phyloP scores from a whole-genome alignment of 2,888 invertebrate species.

The Lumbricus terrestris region DNA sequence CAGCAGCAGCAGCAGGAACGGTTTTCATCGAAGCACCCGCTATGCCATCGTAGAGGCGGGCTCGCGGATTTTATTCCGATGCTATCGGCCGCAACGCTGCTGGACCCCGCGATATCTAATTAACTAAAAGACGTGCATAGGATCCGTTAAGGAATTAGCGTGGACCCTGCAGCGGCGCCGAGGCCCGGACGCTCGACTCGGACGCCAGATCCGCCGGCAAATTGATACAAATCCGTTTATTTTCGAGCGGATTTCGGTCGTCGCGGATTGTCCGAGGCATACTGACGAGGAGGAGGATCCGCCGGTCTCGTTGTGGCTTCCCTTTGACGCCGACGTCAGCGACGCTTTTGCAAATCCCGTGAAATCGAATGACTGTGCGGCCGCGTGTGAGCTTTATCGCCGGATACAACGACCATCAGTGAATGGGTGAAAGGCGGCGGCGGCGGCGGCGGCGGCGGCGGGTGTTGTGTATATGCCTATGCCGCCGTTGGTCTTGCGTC shows the following conservation, averaged over 20 bases:
- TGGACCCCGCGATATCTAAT: background rate
- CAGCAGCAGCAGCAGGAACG: background rate
- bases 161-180: too few relatives aligned
- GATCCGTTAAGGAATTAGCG: background rate
- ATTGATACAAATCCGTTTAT: constrained; percentile 18
- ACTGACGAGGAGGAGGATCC: background rate
- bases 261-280: background rate
- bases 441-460: too few relatives aligned
- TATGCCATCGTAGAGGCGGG: background rate
- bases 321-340: background rate
- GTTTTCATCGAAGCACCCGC: background rate
- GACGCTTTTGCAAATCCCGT: background rate
- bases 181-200: background rate
- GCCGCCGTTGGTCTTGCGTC: background rate
- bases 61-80: background rate
- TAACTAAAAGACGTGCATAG: constrained; percentile 3
- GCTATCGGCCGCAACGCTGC: background rate
- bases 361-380: background rate
- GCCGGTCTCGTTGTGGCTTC: background rate
- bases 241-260: constrained; percentile 8
- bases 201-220: background rate
- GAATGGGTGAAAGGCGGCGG: background rate
- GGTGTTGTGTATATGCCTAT: background rate
- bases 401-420: background rate
- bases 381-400: background rate